Base-by-base conservation (phyloP, 92 coral and sea anemone species). In the Isaurus tuberculatus region DNA sequence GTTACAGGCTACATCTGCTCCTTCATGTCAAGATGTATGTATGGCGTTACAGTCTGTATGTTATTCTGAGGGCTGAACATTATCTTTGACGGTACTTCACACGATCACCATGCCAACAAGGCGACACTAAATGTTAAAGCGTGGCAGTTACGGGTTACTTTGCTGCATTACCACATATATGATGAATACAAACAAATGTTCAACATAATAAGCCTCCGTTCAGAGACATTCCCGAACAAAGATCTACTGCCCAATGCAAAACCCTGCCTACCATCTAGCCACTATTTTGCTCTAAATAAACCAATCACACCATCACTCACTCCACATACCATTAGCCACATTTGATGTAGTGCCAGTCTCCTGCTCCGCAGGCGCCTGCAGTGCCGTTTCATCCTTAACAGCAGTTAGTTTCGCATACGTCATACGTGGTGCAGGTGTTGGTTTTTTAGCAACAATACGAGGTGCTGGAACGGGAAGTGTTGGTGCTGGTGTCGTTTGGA, bases 401-500 rank as follows among this genome's bases (percentile, higher is more conserved):
- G 32, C 2, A 36, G 70, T 15, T 34, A 25, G 4, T 17, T 77
- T 69, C 82, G 70, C 70, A 77, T 22, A 70, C 70, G 82, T 48
- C 70, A 22, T 77, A 58, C 82, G 82, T 58, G 61, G 79, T 46
- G 61, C 61, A 63, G 69, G 69, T 63, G 69, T 63, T 27, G 69
- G 69, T 63, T 63, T 63, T 34, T 63, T 63, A 63, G 69, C 36
- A 63, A 27, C 29, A 6, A 29, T 9, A 63, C 69, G 69, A 29
- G 69, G 72, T 67, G 72, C 72, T 19, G 78, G 78, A 42, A 49
- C 78, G 25, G 82, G 82, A 49, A 22, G 79, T 44, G 43, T 3
- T 28, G 80, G 80, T 77, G 82, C 82, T 15, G 82, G 69, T 77
- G 82, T n/a, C 23, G 57, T 32, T n/a, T 10, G 36, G 55, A 20